Conservation (phyloP, 2,797 vertebrate genomes). For the Sphaeramia orbicularis region DNA sequence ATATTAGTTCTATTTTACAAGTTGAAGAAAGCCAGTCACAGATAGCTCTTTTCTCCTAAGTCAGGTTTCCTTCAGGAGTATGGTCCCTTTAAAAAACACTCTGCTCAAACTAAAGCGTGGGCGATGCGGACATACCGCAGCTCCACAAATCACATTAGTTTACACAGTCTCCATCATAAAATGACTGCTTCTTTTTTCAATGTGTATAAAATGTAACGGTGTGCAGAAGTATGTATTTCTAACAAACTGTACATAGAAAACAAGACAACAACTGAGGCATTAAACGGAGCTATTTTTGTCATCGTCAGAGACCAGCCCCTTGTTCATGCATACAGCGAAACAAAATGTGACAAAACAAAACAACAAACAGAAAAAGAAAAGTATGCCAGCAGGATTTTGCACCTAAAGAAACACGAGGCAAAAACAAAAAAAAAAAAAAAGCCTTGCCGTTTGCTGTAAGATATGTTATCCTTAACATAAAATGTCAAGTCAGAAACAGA, state of each 20-base stretch:
- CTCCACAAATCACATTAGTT: constrained; percentile 67
- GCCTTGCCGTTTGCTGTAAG: neutral
- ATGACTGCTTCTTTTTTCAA: constrained; percentile 54
- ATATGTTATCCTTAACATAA: constrained; percentile 21
- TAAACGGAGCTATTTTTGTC: constrained; percentile 61
- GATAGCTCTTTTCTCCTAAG: constrained; percentile 72
- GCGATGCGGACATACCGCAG: neutral
- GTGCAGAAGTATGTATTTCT: constrained; percentile 42
- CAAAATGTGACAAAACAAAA: constrained; percentile 49
- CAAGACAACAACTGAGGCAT: constrained; percentile 53
- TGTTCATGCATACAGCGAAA: constrained; percentile 69
- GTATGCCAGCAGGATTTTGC: constrained; percentile 59
- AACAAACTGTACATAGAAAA: constrained; percentile 62
- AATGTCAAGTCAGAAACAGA: constrained; percentile 34
- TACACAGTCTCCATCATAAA: constrained; percentile 62
- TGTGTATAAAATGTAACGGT: constrained; percentile 71
- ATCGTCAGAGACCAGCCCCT: constrained; percentile 80
- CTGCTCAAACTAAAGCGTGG: constrained; percentile 18
- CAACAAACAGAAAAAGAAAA: constrained; percentile 47
- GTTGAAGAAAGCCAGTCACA: constrained; percentile 76
- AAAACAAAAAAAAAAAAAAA: neutral
- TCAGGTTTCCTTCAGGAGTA: constrained; percentile 76
- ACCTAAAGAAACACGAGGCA: constrained; percentile 38
- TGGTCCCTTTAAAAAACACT: constrained; percentile 76
- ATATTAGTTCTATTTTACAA: constrained; percentile 73